Evolutionary conservation across 2,888 invertebrate species (phyloP).

Genomic region (Blastobasis adustella): DNA sequence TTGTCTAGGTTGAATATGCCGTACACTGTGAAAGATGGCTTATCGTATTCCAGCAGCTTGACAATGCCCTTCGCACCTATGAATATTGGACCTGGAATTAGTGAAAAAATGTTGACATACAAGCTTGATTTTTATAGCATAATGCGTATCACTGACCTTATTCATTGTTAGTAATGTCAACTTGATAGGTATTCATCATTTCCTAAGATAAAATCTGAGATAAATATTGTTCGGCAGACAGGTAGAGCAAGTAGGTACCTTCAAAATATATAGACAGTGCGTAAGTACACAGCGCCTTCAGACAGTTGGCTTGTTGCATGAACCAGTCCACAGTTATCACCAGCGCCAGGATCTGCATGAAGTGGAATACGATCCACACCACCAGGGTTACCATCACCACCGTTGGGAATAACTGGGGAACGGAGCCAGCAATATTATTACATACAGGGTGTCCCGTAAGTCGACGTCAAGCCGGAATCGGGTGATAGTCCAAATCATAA

Average conservation of each 20-base stretch:
- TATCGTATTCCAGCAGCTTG: conserved; percentile 19
- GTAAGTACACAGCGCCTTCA: conserved; percentile 24
- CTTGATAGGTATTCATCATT: no score
- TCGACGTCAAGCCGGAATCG: no score
- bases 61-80: conserved; percentile 25
- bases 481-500: no score
- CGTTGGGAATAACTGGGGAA: conserved; percentile 4
- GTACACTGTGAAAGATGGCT: conserved; percentile 28
- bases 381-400: not conserved
- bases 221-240: not conserved
- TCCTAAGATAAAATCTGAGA: not conserved
- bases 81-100: conserved; percentile 22
- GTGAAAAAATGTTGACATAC: not conserved
- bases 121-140: no score
- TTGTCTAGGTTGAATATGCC: conserved; percentile 27
- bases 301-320: conserved; percentile 21
- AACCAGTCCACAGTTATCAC: conserved; percentile 25
- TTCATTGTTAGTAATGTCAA: no score
- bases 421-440: no score
- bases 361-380: conserved; percentile 19
- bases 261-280: conserved; percentile 21
- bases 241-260: conserved; percentile 17
- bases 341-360: conserved; percentile 15
- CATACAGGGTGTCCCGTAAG: no score
- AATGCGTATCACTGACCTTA: not conserved